These are phyloP conservation scores for Drosophila nasuta DNA, from an alignment of 1,140 invertebrate genomes.

Conservation along the genomic window DNA sequence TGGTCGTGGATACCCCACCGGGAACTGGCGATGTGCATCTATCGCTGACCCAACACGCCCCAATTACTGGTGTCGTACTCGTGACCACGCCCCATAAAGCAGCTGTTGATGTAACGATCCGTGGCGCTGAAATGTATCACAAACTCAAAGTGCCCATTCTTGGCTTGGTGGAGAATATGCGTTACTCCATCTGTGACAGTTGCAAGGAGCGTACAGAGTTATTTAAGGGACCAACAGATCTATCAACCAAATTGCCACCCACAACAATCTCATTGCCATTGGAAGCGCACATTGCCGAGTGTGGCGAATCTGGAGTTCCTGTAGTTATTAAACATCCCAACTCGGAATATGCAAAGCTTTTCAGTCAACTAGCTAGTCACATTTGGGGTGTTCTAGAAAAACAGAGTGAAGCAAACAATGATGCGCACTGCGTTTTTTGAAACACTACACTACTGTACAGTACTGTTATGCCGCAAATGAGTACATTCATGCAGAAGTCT, in stretches of 20 bases:
- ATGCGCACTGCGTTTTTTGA: no score
- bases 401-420: neutral
- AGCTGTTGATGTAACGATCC: constrained; percentile 91
- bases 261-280: constrained; percentile 91
- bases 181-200: constrained; percentile 89
- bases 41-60: constrained; percentile 94
- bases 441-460: no score
- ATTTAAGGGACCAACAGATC: constrained; percentile 85
- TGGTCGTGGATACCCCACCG: constrained; percentile 95
- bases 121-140: constrained; percentile 92
- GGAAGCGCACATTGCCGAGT: constrained; percentile 88
- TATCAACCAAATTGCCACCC: constrained; percentile 85
- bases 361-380: constrained; percentile 52
- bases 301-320: constrained; percentile 91
- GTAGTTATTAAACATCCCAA: constrained; percentile 90
- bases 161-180: constrained; percentile 95
- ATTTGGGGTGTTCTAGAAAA: constrained; percentile 40
- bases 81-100: constrained; percentile 95
- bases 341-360: constrained; percentile 65
- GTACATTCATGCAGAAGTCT: no score
- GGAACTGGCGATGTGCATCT: constrained; percentile 96
- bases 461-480: no score
- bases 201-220: constrained; percentile 88
- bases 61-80: constrained; percentile 91
- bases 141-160: constrained; percentile 92